These are phyloP conservation scores for Rhyacichthys aspro DNA, from an alignment of 2,797 vertebrate species.

Conservation along the genomic window DNA sequence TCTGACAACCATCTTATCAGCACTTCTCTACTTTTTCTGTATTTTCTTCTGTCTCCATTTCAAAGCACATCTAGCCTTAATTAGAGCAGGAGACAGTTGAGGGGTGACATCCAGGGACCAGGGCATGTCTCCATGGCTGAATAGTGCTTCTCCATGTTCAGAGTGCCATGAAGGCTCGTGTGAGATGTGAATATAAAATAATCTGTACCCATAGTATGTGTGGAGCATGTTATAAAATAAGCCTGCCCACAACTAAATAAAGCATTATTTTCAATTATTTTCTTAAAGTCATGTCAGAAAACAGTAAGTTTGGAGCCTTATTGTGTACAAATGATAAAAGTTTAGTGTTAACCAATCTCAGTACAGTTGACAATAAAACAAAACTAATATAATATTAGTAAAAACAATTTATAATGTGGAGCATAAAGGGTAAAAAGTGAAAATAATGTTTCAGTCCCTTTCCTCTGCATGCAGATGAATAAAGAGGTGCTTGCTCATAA, in stretches of 20 bases:
- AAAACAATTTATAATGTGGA: background rate
- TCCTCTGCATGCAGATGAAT: slow-evolving; percentile 23
- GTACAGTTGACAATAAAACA: background rate
- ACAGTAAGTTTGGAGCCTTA: no score
- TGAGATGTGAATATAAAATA: background rate
- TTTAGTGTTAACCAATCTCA: no score
- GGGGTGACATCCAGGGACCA: slow-evolving; percentile 54
- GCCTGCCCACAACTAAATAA: no score
- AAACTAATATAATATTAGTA: background rate
- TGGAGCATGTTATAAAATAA: background rate
- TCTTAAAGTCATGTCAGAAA: no score
- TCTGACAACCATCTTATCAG: slow-evolving; percentile 39
- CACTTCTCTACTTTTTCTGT: slow-evolving; percentile 4
- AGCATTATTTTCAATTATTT: no score
- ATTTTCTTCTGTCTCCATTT: slow-evolving; percentile 25
- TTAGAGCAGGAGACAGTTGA: slow-evolving; percentile 66
- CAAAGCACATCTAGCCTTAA: slow-evolving; percentile 60
- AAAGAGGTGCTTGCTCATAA: slow-evolving; percentile 47
- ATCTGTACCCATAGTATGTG: slow-evolving; percentile 8
- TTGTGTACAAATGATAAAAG: no score
- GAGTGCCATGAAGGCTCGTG: slow-evolving; percentile 54
- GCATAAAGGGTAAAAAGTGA: slow-evolving; percentile 34
- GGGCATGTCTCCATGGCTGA: slow-evolving; percentile 64
- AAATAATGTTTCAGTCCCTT: slow-evolving; percentile 26
- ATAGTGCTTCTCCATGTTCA: slow-evolving; percentile 63